Evolutionary conservation across 1,140 invertebrate species (phyloP), one percentile per base, ranked within the genome.

Genomic region (Drosophila kanapiae): DNA sequence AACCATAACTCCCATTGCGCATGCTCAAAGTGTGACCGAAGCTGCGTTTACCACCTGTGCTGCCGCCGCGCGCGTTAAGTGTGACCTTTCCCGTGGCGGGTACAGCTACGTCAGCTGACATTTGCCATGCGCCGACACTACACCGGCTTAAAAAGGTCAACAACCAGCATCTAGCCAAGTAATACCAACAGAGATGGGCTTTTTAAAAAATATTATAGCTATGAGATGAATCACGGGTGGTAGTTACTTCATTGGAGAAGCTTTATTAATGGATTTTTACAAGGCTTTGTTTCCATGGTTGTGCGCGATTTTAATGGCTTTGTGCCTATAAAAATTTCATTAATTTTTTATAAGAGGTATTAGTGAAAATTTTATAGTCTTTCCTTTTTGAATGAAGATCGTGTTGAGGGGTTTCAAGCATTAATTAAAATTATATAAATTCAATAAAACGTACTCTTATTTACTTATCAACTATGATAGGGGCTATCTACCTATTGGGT

Each of bases 21-120:
- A 78, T 78, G 75, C 75, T 48, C 75, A 69, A 42, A 77, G 74
- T 77, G 71, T 67, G 42, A 33, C 47, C 40, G 40, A 67, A 59
- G 72, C 60, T 57, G 71, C 53, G 35, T 45, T 56, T 31, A 10
- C 53, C 43, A 62, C 58, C 51, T 54, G 57, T 33, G 27, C 38
- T 23, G 16, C 16, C 11, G 16, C 11, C 29, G 33, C 35, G 18
- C 43, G 62, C 42, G 8, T 16, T 62, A 29, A 77, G 74, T 77
- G 74, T 77, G 75, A 77, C 75, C 74, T 77, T 77, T 77, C 37
- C 54, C 27, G 27, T 47, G 18, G 51, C 14, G 10, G 38, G 59
- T 75, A 40, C 70, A 48, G 53, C 63, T 56, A 18, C 29, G 18
- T 23, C 49, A 56, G 40, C 49, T 77, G 74, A 33, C 74, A 68